Evolutionary conservation across 2,113 vertebrate genomes (phyloP), one percentile per base, ranked within the genome.

Genomic region (Aptenodytes forsteri): DNA sequence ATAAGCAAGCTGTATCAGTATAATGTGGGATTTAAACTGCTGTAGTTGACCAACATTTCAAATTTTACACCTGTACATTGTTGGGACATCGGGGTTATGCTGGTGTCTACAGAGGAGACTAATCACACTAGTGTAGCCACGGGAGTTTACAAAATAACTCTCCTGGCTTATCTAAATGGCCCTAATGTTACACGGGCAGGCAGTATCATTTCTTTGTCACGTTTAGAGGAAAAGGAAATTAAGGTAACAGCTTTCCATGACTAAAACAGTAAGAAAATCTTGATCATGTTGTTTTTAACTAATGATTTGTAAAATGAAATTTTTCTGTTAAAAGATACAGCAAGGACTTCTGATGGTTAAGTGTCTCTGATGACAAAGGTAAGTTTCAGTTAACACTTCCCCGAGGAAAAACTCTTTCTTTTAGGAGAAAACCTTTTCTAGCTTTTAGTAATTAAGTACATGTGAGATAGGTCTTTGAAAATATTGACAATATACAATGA

Each of bases 141-240:
- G 0, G 16, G 44, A 96, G 58, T 95, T 85, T 83, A 87, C 86
- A 93, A 83, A 92, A 92, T 52, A 92, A 78, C 47, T 83, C 30
- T 38, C 23, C 40, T 49, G 62, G 16, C 66, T 83, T 95, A 90
- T 76, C 89, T 67, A 58, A 95, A 89, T 38, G 34, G 64, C 46
- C 36, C 13, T 70, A 2, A 21, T 70, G 59, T 90, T 95, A 16
- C 11, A 22, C 32, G 73, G 59, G 34, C 54, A 77, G 62, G 8
- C 18, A 0, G 3, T 50, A 9, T 16, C 3, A 6, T 85, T 79
- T 54, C 47, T 59, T 79, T 58, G 23, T 55, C 66, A 18, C 9
- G 0, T 59, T 67, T 27, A 52, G 71, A 83, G 71, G 58, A 65
- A 86, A 88, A 78, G 40, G 12, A 85, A 94, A 86, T 76, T 85